Conservation (phyloP, 2,888 invertebrate species). For the Erpobdella octoculata region DNA sequence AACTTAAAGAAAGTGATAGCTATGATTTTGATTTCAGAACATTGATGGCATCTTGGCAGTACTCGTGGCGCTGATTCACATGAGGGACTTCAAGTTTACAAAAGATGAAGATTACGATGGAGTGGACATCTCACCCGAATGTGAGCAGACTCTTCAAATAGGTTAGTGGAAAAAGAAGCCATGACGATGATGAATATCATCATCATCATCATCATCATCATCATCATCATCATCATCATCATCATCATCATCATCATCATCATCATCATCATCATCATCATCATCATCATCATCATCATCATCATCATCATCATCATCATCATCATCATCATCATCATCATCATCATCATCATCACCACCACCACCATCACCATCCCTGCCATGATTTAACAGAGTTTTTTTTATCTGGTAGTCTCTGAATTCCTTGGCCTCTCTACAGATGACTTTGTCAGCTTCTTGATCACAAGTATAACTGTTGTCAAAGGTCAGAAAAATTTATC, state of each 20-base stretch:
- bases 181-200: slow-evolving; percentile 1
- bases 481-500: too few species aligned
- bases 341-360: not conserved
- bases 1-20: too few species aligned
- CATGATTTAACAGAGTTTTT: too few species aligned
- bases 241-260: slow-evolving; percentile 1
- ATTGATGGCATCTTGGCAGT: not conserved
- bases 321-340: not conserved
- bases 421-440: too few species aligned
- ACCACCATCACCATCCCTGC: too few species aligned
- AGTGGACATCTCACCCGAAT: not conserved
- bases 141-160: not conserved
- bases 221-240: too few species aligned
- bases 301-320: not conserved
- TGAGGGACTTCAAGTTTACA: not conserved
- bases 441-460: too few species aligned
- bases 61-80: not conserved
- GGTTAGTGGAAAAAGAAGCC: not conserved
- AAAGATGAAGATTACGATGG: not conserved
- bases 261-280: not conserved
- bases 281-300: not conserved
- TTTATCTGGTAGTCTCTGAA: too few species aligned
- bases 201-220: too few species aligned
- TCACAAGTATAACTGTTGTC: too few species aligned
- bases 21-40: not conserved